phyloP scores from a whole-genome alignment of 2,888 invertebrate species.

The Gandaritis pyraliata region DNA sequence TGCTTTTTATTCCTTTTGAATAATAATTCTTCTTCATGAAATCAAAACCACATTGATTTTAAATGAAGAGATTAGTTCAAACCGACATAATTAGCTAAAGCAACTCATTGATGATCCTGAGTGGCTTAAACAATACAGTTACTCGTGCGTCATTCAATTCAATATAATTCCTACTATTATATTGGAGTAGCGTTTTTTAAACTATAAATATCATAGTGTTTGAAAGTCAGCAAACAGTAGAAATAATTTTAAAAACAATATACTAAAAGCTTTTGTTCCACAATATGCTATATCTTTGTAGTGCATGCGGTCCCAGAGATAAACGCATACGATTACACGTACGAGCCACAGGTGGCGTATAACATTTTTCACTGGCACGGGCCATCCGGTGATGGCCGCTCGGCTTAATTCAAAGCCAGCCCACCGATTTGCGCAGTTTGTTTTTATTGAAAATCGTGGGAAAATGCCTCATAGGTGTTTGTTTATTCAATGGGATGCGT shows the following conservation, averaged over 20 bases:
- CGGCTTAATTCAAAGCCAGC: slow-evolving; percentile 73
- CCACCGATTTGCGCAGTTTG: slow-evolving; percentile 69
- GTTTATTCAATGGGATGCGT: slow-evolving; percentile 40
- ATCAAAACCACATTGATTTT: too few relatives aligned
- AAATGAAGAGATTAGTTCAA: too few relatives aligned
- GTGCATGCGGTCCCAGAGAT: slow-evolving; percentile 75
- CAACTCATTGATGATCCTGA: too few relatives aligned
- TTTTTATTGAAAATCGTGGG: slow-evolving; percentile 76
- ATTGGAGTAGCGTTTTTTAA: not conserved
- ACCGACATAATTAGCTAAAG: too few relatives aligned
- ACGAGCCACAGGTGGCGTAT: slow-evolving; percentile 82
- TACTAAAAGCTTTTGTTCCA: slow-evolving; percentile 26
- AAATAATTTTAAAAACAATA: slow-evolving; percentile 8
- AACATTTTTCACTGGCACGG: slow-evolving; percentile 80
- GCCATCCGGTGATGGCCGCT: slow-evolving; percentile 58
- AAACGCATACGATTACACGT: slow-evolving; percentile 82
- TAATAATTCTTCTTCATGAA: too few relatives aligned
- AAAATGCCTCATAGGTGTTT: slow-evolving; percentile 53
- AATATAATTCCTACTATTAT: too few relatives aligned
- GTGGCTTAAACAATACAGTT: too few relatives aligned
- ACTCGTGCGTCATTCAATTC: too few relatives aligned
- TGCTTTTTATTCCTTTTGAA: not conserved
- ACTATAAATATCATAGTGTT: too few relatives aligned
- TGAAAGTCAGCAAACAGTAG: slow-evolving; percentile 1
- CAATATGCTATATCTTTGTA: slow-evolving; percentile 56